These are phyloP conservation scores for Greenwoodochromis staneri DNA, from an alignment of 2,113 vertebrate genomes.

Conservation along the genomic window DNA sequence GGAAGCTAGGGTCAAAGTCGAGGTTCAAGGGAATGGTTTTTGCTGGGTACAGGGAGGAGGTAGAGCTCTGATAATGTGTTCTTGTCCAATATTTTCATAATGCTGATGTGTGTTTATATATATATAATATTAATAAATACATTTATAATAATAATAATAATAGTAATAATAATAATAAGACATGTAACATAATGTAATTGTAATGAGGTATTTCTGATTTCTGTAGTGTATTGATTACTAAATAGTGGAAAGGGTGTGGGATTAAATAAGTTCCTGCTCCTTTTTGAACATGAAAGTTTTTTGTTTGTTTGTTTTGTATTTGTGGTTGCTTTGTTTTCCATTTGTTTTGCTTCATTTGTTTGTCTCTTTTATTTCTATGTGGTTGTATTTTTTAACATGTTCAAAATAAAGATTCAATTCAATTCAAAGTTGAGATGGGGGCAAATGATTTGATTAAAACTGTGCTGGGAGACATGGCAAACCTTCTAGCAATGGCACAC, in stretches of 20 bases:
- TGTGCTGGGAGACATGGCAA: background rate
- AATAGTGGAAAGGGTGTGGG: background rate
- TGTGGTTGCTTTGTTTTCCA: too few relatives aligned
- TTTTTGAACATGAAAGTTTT: background rate
- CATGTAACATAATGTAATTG: background rate
- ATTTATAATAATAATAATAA: background rate
- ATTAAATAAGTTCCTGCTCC: background rate
- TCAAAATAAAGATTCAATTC: background rate
- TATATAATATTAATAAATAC: too few relatives aligned
- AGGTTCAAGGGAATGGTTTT: background rate
- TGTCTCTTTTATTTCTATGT: background rate
- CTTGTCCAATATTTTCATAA: too few relatives aligned
- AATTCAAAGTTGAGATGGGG: background rate
- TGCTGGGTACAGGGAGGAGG: background rate
- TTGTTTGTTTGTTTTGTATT: background rate
- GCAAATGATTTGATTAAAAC: background rate
- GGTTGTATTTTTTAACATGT: background rate
- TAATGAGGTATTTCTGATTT: background rate
- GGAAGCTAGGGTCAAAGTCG: background rate
- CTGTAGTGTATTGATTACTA: background rate
- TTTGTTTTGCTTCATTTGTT: background rate
- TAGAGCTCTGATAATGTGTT: too few relatives aligned
- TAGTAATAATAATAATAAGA: background rate
- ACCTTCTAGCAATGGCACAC: background rate
- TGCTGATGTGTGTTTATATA: too few relatives aligned